A percentile compares a stretch with the other conserved stretches of the same genome.
These are phyloP conservation scores for Brachionus sp. DNA, from an alignment of 1,140 invertebrate species.

Conservation along the genomic window DNA sequence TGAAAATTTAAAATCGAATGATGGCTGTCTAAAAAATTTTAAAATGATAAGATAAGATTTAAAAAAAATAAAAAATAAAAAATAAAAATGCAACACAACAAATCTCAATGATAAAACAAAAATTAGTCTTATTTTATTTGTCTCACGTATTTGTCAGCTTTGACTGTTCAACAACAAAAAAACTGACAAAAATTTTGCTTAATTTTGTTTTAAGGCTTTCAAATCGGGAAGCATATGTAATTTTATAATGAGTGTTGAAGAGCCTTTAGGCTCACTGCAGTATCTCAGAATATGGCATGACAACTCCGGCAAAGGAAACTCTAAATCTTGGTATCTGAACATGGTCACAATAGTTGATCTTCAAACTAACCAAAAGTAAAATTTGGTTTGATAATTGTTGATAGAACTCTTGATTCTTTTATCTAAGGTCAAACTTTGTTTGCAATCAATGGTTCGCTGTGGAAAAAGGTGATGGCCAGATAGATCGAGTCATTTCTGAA, in stretches of 20 bases:
- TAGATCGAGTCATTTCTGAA: constrained; percentile 58
- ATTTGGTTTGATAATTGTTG: background rate
- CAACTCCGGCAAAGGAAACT: constrained; percentile 55
- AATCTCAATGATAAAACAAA: background rate
- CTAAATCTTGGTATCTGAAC: constrained; percentile 58
- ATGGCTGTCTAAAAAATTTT: too few relatives aligned
- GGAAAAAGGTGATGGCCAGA: constrained; percentile 59
- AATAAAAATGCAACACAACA: background rate
- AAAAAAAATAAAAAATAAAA: too few relatives aligned
- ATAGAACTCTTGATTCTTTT: background rate
- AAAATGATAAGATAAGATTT: background rate
- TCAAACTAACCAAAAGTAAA: constrained; percentile 57
- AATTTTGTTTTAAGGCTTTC: constrained; percentile 49
- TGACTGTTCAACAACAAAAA: background rate
- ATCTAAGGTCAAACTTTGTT: constrained; percentile 54
- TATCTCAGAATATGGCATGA: constrained; percentile 60
- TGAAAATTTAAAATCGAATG: background rate
- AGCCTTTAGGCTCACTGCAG: constrained; percentile 53
- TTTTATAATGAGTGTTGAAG: constrained; percentile 55
- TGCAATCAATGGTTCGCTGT: constrained; percentile 58
- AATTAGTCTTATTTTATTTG: constrained; percentile 14
- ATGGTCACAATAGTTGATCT: constrained; percentile 56
- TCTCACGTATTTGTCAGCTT: background rate
- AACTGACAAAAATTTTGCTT: background rate
- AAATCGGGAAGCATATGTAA: constrained; percentile 55